These are phyloP conservation scores for Drosophila barbarae DNA, from an alignment of 2,888 invertebrate genomes.

Conservation along the genomic window DNA sequence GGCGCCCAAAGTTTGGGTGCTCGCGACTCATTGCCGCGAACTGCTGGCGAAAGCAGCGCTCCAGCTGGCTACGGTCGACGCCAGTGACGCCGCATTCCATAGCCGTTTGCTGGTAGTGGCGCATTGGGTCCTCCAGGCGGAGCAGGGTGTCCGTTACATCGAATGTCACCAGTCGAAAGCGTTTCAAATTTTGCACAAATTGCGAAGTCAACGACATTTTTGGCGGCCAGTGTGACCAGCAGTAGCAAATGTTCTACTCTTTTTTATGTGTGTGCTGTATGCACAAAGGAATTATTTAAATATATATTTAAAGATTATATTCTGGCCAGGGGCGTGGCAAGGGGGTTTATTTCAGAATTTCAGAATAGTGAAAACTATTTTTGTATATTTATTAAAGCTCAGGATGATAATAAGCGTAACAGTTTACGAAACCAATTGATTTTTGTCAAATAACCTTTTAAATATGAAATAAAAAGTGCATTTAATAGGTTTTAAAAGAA, in stretches of 20 bases:
- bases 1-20: constrained; percentile 90
- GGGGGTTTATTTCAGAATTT: too few relatives aligned
- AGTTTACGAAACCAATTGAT: too few relatives aligned
- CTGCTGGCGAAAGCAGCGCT: constrained; percentile 83
- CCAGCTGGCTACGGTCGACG: constrained; percentile 61
- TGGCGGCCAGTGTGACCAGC: constrained; percentile 23
- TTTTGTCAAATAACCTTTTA: too few relatives aligned
- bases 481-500: too few relatives aligned
- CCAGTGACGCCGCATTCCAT: constrained; percentile 82
- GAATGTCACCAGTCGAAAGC: constrained; percentile 86
- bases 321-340: too few relatives aligned
- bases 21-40: constrained; percentile 83
- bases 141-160: constrained; percentile 94
- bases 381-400: too few relatives aligned
- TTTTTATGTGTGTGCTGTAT: neutral
- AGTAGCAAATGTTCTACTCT: too few relatives aligned
- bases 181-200: constrained; percentile 71
- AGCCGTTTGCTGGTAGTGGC: constrained; percentile 87
- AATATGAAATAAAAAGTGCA: too few relatives aligned
- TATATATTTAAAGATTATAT: neutral
- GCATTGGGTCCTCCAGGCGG: constrained; percentile 84
- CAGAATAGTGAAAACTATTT: too few relatives aligned
- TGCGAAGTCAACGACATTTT: constrained; percentile 61
- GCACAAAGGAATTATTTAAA: neutral
- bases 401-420: too few relatives aligned